phyloP scores from a whole-genome alignment of 2,113 vertebrate species.

The Sylvilagus bachmani region DNA sequence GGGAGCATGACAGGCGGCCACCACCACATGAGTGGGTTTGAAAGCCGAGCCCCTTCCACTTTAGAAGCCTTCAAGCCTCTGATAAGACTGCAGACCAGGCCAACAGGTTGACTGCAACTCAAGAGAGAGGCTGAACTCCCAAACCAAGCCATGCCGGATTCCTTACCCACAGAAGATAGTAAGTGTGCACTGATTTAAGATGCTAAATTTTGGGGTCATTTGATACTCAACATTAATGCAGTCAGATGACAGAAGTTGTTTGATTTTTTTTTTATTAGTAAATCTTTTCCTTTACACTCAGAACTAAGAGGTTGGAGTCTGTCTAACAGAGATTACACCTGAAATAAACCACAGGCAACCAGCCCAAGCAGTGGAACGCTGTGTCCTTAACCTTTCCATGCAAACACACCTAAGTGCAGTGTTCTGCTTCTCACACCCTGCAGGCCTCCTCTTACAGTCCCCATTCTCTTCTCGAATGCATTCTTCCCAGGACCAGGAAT shows the following conservation, averaged over 20 bases:
- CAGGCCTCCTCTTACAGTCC: background rate
- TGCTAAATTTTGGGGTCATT: background rate
- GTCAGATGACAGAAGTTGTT: background rate
- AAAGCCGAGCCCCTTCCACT: background rate
- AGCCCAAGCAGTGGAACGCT: background rate
- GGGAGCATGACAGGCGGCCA: background rate
- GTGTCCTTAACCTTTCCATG: background rate
- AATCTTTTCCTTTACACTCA: background rate
- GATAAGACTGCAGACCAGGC: background rate
- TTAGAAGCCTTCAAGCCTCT: background rate
- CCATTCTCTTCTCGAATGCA: background rate
- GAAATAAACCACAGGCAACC: background rate
- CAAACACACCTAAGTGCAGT: background rate
- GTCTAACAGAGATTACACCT: background rate
- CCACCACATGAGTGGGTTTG: fast-evolving
- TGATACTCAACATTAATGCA: background rate
- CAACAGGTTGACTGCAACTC: background rate
- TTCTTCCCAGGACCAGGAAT: background rate
- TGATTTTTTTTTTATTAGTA: background rate
- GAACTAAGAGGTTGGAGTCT: background rate
- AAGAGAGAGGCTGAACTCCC: background rate
- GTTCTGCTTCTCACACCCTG: background rate
- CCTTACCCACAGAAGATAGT: background rate
- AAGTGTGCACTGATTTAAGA: background rate
- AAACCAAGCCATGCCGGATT: too few species aligned